phyloP scores from a whole-genome alignment of 2,113 vertebrate species.

The Microtus richardsoni region DNA sequence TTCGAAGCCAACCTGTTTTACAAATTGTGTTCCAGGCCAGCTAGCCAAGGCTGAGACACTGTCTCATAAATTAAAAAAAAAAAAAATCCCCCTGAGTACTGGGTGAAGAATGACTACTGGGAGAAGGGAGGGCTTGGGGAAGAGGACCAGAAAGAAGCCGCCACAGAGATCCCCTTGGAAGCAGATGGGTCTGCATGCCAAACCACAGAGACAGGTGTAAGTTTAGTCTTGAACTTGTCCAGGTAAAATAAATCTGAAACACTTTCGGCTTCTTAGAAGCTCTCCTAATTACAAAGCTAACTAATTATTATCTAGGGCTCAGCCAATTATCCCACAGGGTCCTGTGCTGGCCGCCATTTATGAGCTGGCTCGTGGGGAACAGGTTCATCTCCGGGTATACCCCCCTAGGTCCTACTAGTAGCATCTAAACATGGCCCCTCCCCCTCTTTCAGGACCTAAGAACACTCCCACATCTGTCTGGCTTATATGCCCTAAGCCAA shows the following conservation, averaged over 20 bases:
- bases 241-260: constrained; percentile 62
- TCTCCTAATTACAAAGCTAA: constrained; percentile 71
- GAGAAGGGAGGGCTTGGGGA: too few relatives aligned
- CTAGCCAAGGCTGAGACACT: neutral
- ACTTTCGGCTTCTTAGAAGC: constrained; percentile 63
- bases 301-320: constrained; percentile 73
- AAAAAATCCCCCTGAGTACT: neutral
- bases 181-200: neutral
- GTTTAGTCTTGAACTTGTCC: constrained; percentile 50
- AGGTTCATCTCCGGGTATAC: constrained; percentile 3
- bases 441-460: neutral
- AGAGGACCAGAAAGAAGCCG: neutral
- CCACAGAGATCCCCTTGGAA: neutral
- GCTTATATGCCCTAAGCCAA: neutral
- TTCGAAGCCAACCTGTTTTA: neutral
- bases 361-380: constrained; percentile 24
- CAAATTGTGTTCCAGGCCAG: neutral
- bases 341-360: constrained; percentile 8
- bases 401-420: neutral
- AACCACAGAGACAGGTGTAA: constrained; percentile 74
- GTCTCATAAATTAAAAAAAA: neutral
- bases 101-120: neutral
- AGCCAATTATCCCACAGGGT: constrained; percentile 75
- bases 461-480: neutral
- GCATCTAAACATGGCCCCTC: neutral